Conservation (phyloP, 2,888 invertebrate species). For the Lymantria monacha region DNA sequence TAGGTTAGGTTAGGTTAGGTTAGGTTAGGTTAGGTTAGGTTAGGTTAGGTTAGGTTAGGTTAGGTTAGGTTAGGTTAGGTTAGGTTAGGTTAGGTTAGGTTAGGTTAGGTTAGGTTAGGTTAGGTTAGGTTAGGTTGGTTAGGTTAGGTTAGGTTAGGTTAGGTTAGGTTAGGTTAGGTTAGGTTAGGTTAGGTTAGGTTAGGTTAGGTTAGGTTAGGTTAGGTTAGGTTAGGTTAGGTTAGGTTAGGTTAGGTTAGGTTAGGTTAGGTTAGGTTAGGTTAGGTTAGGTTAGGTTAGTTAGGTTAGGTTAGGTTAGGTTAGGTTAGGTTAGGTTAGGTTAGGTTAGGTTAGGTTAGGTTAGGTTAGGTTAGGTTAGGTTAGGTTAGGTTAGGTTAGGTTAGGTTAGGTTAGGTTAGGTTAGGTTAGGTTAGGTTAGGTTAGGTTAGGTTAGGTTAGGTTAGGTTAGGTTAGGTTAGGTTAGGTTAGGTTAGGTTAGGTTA, state of each 20-base stretch:
- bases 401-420: constrained; percentile 7
- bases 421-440: constrained; percentile 13
- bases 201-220: constrained; percentile 20
- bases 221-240: constrained; percentile 15
- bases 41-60: constrained; percentile 22
- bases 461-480: constrained; percentile 15
- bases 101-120: not conserved
- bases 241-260: constrained; percentile 10
- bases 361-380: constrained; percentile 6
- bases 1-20: constrained; percentile 20
- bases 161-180: constrained; percentile 10
- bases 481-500: constrained; percentile 14
- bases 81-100: constrained; percentile 7
- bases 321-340: constrained; percentile 10
- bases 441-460: constrained; percentile 10
- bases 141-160: constrained; percentile 9
- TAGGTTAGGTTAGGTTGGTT: constrained; percentile 13
- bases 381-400: constrained; percentile 12
- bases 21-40: constrained; percentile 14
- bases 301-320: constrained; percentile 1
- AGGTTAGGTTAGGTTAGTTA: constrained; percentile 11
- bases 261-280: constrained; percentile 13
- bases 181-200: constrained; percentile 18
- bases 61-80: constrained; percentile 29
- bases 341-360: constrained; percentile 10